These are phyloP conservation scores for Hipparchia sbordonii DNA, from an alignment of 2,888 invertebrate genomes.

Conservation along the genomic window DNA sequence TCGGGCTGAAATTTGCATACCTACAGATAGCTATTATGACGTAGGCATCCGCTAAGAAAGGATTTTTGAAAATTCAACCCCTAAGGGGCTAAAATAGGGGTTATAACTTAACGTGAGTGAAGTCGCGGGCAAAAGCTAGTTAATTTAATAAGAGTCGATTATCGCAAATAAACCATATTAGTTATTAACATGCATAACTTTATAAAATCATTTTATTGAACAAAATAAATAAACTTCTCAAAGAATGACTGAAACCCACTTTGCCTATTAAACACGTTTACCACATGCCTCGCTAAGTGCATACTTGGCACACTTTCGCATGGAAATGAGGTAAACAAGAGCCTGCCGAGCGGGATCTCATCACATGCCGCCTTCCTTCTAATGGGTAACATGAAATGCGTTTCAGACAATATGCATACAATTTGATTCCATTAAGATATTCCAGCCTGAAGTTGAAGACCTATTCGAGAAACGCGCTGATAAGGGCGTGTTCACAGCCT, in stretches of 20 bases:
- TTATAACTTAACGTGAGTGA: too few relatives aligned
- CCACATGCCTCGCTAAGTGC: slow-evolving; percentile 32
- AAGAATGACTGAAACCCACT: slow-evolving; percentile 18
- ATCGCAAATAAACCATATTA: too few relatives aligned
- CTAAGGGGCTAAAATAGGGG: too few relatives aligned
- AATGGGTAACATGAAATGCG: slow-evolving; percentile 47
- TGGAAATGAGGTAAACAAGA: slow-evolving; percentile 43
- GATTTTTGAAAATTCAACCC: too few relatives aligned
- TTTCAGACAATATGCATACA: slow-evolving; percentile 68
- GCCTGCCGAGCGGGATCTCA: slow-evolving; percentile 42
- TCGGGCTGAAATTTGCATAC: too few relatives aligned
- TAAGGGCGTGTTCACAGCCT: too few relatives aligned
- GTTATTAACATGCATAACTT: too few relatives aligned
- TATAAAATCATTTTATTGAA: too few relatives aligned
- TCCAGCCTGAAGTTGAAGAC: slow-evolving; percentile 2
- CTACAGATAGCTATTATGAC: too few relatives aligned
- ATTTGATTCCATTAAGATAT: slow-evolving; percentile 61
- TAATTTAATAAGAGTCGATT: too few relatives aligned
- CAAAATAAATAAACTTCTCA: not conserved
- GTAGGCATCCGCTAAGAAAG: too few relatives aligned
- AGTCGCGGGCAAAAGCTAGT: too few relatives aligned
- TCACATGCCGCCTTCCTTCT: slow-evolving; percentile 35
- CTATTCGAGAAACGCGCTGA: not conserved
- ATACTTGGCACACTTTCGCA: slow-evolving; percentile 40
- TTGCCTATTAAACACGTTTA: slow-evolving; percentile 26